Base-by-base conservation (phyloP, 2,113 vertebrate genomes). In the Balaeniceps rex region DNA sequence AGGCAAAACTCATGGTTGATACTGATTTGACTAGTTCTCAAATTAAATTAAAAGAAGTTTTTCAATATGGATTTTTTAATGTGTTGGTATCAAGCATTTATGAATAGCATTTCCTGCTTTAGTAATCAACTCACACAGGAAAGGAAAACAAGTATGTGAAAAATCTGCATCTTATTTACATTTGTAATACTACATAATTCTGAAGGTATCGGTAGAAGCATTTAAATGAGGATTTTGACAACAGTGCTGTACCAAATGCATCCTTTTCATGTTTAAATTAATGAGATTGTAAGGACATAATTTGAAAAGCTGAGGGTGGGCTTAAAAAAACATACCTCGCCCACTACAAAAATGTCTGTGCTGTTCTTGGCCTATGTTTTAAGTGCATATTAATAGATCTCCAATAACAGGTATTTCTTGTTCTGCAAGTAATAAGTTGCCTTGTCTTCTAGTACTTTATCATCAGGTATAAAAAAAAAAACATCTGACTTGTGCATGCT, bases 101-200 rank as follows among this genome's bases (percentile, higher is more conserved):
- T 81, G 86, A 93, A 82, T 70, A 95, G 36, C 46, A 91, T 75
- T 88, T 96, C 92, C 92, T 95, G 66, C 72, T 87, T 94, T 34
- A 80, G 84, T 65, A 96, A 96, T 97, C 65, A 93, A 72, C 58
- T 89, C 60, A 47, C 46, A 16, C 9, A 54, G 58, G 70, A 71
- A 78, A 91, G 91, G 42, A 96, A 94, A 93, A 78, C 54, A 58
- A 91, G 52, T 68, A 64, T 79, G 68, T 96, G 91, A 96, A 95
- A 96, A 94, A 95, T 85, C 69, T 90, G 64, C 63, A 95, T 83
- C 80, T 93, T 76, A 96, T 94, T 94, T 97, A 72, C 81, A 94
- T 96, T 55, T 76, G 42, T 90, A 95, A 96, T 86, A 71, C 82
- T 85, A 89, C 80, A 38, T 76, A 88, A 69, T 95, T 92, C 61